These are phyloP conservation scores for Sogatella furcifera DNA, from an alignment of 1,140 invertebrate species.

Conservation along the genomic window DNA sequence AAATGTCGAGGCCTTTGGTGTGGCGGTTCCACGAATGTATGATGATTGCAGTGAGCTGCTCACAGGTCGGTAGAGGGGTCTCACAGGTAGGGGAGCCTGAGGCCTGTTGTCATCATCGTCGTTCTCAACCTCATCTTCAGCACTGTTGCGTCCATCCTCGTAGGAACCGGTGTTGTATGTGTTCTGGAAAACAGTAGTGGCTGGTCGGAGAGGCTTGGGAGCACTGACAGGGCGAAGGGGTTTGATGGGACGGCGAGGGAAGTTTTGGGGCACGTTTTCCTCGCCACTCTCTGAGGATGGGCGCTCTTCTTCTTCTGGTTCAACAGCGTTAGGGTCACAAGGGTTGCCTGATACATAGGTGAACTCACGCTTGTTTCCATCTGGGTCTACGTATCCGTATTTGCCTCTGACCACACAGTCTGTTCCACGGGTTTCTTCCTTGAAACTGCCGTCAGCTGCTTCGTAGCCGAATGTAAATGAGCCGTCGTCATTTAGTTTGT, in stretches of 20 bases:
- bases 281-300: conserved; percentile 21
- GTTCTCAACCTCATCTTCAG: conserved; percentile 43
- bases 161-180: conserved; percentile 25
- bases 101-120: conserved; percentile 51
- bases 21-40: conserved; percentile 34
- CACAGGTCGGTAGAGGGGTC: conserved; percentile 30
- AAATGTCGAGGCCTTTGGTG: conserved; percentile 31
- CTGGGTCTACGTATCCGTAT: conserved; percentile 80
- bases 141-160: conserved; percentile 9
- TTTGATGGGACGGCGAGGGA: conserved; percentile 22
- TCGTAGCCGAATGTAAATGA: conserved; percentile 82
- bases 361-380: conserved; percentile 78
- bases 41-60: conserved; percentile 32
- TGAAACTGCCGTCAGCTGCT: conserved; percentile 80
- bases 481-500: conserved; percentile 72
- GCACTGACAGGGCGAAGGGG: conserved; percentile 7
- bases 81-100: conserved; percentile 36
- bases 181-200: conserved; percentile 30
- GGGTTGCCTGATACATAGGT: conserved; percentile 86
- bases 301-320: conserved; percentile 51
- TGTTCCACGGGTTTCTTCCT: conserved; percentile 73
- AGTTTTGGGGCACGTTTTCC: conserved; percentile 28
- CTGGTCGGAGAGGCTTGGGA: conserved; percentile 24
- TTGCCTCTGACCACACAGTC: conserved; percentile 80
- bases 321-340: conserved; percentile 68